Percentiles rank a stretch among this genome's conserved stretches.
These are phyloP conservation scores for Sebastes taczanowskii DNA, from an alignment of 2,797 vertebrate genomes.

Conservation along the genomic window DNA sequence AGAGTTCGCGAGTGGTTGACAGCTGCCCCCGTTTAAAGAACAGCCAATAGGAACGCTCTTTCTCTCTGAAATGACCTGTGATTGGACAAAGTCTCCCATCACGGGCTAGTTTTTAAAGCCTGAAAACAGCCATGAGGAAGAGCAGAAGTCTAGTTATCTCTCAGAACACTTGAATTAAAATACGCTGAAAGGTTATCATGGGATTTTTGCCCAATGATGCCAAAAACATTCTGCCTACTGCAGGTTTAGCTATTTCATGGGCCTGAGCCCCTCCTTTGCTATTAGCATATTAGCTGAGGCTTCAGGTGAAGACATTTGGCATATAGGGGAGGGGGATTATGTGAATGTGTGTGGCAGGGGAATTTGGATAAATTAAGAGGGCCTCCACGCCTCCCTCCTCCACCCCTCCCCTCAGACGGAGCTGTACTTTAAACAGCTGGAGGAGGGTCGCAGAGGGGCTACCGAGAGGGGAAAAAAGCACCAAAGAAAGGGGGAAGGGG, in stretches of 20 bases:
- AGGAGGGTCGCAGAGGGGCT: constrained; percentile 49
- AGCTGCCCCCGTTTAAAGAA: no score
- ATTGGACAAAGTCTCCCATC: no score
- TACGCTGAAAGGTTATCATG: no score
- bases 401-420: constrained; percentile 7
- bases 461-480: background rate
- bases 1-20: no score
- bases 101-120: no score
- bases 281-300: constrained; percentile 3
- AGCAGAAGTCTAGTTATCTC: no score
- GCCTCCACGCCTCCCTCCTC: background rate
- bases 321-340: constrained; percentile 20
- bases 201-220: no score
- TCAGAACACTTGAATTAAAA: no score
- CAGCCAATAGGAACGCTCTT: no score
- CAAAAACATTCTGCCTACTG: no score
- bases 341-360: constrained; percentile 20
- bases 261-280: background rate
- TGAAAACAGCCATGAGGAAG: no score
- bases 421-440: constrained; percentile 64
- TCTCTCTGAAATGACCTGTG: no score
- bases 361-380: background rate
- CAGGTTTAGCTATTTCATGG: background rate
- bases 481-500: background rate
- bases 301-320: constrained; percentile 48